Conservation (phyloP, 1,140 invertebrate species). For the Cyclina sinensis region DNA sequence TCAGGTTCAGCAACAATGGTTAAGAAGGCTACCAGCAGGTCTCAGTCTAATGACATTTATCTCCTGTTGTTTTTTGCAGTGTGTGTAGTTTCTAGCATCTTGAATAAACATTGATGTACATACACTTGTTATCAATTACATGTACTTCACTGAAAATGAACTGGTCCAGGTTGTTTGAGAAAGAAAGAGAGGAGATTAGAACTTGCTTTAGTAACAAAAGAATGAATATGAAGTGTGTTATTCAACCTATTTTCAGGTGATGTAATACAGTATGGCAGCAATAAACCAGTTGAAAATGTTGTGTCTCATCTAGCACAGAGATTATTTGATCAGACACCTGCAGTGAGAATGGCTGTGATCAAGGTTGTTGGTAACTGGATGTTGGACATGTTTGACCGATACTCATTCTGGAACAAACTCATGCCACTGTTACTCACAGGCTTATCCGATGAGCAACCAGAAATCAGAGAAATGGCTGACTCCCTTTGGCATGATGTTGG, state of each 20-base stretch:
- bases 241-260: conserved; percentile 87
- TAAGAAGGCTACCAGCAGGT: too few relatives aligned
- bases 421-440: conserved; percentile 92
- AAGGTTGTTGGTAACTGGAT: conserved; percentile 91
- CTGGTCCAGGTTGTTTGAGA: too few relatives aligned
- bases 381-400: conserved; percentile 91
- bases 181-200: too few relatives aligned
- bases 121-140: too few relatives aligned
- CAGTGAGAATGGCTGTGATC: conserved; percentile 90
- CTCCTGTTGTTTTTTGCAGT: too few relatives aligned
- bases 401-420: conserved; percentile 92
- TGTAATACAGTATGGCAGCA: conserved; percentile 89
- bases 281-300: conserved; percentile 89
- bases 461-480: conserved; percentile 89
- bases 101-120: too few relatives aligned
- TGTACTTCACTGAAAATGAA: too few relatives aligned
- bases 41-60: too few relatives aligned
- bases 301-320: conserved; percentile 91
- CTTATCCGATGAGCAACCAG: conserved; percentile 91
- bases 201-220: too few relatives aligned
- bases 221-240: too few relatives aligned
- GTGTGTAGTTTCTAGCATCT: too few relatives aligned
- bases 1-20: too few relatives aligned
- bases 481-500: conserved; percentile 91
- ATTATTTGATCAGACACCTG: conserved; percentile 91